phyloP scores from a whole-genome alignment of 2,113 vertebrate species.

The Cricetomys ansorgei region DNA sequence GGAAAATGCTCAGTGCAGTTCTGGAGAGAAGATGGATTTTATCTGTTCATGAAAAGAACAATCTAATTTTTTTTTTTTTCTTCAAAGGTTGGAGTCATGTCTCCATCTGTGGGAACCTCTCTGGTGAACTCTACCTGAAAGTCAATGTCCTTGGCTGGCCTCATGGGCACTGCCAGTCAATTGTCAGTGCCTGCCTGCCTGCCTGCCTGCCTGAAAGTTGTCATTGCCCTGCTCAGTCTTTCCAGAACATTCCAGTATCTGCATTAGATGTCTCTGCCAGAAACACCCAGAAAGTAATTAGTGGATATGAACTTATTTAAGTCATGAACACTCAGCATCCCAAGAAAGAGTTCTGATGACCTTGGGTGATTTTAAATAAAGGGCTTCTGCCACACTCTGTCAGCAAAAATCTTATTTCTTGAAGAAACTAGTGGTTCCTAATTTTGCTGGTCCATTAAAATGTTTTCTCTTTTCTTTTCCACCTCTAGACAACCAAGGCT shows the following conservation, averaged over 20 bases:
- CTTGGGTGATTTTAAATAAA: conserved; percentile 70
- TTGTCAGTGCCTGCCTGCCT: not conserved
- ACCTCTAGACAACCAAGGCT: conserved; percentile 18
- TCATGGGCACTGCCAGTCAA: not conserved
- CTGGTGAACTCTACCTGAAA: not conserved
- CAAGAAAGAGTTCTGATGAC: conserved; percentile 55
- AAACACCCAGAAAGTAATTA: conserved; percentile 35
- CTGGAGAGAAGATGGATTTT: not conserved
- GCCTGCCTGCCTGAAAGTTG: not conserved
- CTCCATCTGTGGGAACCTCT: not conserved
- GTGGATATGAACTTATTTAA: not conserved
- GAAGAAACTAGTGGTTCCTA: conserved; percentile 45
- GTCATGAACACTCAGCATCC: not conserved
- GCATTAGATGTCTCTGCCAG: not conserved
- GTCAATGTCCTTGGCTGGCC: conserved; percentile 15
- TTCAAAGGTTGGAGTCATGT: not conserved
- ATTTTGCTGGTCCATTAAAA: conserved; percentile 42
- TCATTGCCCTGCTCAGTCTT: not conserved
- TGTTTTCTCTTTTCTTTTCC: conserved; percentile 8
- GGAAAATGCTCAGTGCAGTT: not conserved
- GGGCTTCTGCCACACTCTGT: conserved; percentile 64
- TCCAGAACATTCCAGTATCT: conserved; percentile 40
- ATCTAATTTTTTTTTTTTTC: not conserved
- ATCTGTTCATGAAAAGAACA: conserved; percentile 34
- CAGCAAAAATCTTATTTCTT: conserved; percentile 63